phyloP scores from a whole-genome alignment of 2,888 invertebrate genomes.

The Campaea margaritaria region DNA sequence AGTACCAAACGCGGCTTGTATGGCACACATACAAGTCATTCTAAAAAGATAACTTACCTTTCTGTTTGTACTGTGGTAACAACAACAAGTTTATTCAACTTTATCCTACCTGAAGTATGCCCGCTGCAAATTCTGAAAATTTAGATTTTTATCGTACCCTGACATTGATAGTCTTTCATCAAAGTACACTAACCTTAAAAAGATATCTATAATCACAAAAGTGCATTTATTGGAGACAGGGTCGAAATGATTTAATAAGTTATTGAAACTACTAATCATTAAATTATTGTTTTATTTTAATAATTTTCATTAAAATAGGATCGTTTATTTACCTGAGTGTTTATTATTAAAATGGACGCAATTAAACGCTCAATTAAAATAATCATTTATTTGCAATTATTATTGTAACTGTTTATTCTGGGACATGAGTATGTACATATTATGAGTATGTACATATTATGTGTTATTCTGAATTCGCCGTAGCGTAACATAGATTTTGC shows the following conservation, averaged over 20 bases:
- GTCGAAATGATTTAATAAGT: too few relatives aligned
- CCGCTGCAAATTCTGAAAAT: too few relatives aligned
- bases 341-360: not conserved
- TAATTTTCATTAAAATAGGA: too few relatives aligned
- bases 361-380: constrained; percentile 3
- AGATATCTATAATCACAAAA: not conserved
- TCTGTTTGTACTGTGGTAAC: too few relatives aligned
- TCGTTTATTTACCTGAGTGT: not conserved
- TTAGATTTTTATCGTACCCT: not conserved
- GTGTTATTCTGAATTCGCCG: constrained; percentile 5
- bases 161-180: too few relatives aligned
- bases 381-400: constrained; percentile 7
- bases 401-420: constrained; percentile 2
- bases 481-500: constrained; percentile 13
- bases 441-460: constrained; percentile 1
- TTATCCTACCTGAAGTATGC: too few relatives aligned
- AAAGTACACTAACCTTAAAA: not conserved
- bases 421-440: not conserved
- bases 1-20: too few relatives aligned
- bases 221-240: not conserved
- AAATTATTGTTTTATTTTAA: too few relatives aligned
- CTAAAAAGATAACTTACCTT: too few relatives aligned
- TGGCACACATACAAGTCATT: too few relatives aligned
- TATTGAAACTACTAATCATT: too few relatives aligned
- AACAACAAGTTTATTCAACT: too few relatives aligned